Evolutionary conservation across 2,888 invertebrate species (phyloP).

Genomic region (Chymomyza caudatula): DNA sequence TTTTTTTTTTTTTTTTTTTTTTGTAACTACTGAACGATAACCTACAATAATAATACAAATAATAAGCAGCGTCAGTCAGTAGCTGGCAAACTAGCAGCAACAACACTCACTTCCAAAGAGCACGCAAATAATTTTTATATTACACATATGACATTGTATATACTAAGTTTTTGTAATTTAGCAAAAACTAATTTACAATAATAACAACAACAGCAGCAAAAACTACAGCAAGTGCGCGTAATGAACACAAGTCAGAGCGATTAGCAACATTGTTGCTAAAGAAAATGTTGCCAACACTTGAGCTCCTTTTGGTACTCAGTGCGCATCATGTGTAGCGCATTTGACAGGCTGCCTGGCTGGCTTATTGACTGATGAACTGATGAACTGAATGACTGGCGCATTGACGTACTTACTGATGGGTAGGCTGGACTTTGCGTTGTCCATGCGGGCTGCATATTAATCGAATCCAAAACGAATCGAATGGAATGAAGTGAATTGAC

Average conservation of each 20-base stretch:
- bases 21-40: conserved; percentile 41
- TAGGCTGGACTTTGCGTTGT: not conserved
- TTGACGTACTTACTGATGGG: conserved; percentile 29
- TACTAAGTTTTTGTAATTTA: not conserved
- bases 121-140: conserved; percentile 26
- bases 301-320: not conserved
- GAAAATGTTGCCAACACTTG: too few species aligned
- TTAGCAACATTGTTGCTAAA: not conserved
- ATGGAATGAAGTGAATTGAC: conserved; percentile 24
- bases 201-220: not conserved
- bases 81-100: conserved; percentile 14
- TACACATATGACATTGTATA: not conserved
- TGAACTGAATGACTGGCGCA: conserved; percentile 27
- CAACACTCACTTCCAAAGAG: not conserved
- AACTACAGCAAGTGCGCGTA: too few species aligned
- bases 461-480: conserved; percentile 54
- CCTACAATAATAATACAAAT: conserved; percentile 23
- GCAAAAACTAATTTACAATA: not conserved
- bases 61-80: conserved; percentile 21
- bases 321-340: not conserved
- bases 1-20: conserved; percentile 11
- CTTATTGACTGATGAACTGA: not conserved
- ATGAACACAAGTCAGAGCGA: too few species aligned
- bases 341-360: not conserved
- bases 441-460: conserved; percentile 57